These are phyloP conservation scores for Sturnus vulgaris DNA, from an alignment of 2,113 vertebrate genomes.

Conservation along the genomic window DNA sequence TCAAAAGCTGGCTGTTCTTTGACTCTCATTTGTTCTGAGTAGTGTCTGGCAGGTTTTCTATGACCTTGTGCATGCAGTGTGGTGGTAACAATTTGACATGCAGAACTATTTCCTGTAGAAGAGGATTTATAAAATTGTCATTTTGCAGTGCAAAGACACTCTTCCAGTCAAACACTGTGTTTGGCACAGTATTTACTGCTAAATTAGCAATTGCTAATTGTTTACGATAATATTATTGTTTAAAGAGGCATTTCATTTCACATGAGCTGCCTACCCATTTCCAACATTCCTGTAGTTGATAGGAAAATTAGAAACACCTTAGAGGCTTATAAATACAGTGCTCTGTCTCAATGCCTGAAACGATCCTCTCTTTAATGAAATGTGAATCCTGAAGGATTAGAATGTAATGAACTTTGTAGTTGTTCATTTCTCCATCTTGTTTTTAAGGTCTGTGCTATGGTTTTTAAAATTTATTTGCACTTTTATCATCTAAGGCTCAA, in stretches of 20 bases:
- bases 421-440: not conserved
- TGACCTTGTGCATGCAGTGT: not conserved
- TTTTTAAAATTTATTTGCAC: not conserved
- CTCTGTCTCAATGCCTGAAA: not conserved
- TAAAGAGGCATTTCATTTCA: not conserved
- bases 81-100: not conserved
- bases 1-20: not conserved
- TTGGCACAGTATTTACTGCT: not conserved
- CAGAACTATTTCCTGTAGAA: not conserved
- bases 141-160: not conserved
- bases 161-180: not conserved
- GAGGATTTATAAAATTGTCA: not conserved
- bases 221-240: not conserved
- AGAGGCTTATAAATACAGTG: not conserved
- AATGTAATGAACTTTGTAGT: not conserved
- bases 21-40: not conserved
- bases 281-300: not conserved
- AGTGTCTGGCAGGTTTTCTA: not conserved
- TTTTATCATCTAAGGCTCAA: not conserved
- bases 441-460: not conserved
- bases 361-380: not conserved
- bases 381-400: not conserved
- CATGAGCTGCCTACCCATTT: not conserved
- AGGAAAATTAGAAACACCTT: not conserved
- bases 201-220: constrained; percentile 1